Evolutionary conservation across 2,888 invertebrate genomes (phyloP).

Genomic region (Anaspis maculata): DNA sequence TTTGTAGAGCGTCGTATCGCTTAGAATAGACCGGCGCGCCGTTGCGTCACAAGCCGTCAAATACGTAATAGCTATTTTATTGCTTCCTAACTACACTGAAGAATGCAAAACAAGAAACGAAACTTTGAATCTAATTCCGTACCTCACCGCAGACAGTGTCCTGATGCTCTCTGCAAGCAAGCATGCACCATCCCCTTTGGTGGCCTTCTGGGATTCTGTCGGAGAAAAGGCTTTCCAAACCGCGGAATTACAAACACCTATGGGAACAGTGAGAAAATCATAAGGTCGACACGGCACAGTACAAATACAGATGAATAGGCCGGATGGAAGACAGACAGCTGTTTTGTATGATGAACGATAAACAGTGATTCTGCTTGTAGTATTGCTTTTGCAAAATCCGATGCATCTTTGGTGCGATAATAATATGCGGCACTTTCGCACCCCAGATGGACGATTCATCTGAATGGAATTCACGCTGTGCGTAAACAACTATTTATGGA

Average conservation of each 20-base stretch:
- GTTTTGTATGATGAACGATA: slow-evolving; percentile 22
- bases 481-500: no score
- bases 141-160: no score
- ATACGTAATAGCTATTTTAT: slow-evolving; percentile 34
- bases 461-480: no score
- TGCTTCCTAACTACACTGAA: slow-evolving; percentile 25
- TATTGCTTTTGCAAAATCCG: slow-evolving; percentile 15
- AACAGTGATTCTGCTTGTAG: slow-evolving; percentile 17
- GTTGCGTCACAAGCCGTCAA: slow-evolving; percentile 35
- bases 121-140: slow-evolving; percentile 22
- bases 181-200: no score
- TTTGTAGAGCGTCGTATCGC: slow-evolving; percentile 27
- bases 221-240: no score
- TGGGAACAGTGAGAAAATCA: slow-evolving; percentile 13
- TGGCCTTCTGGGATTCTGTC: no score
- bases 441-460: no score
- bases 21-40: slow-evolving; percentile 39
- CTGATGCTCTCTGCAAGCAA: no score
- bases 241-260: no score
- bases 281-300: slow-evolving; percentile 14
- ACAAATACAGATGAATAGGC: slow-evolving; percentile 22
- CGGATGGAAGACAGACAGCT: slow-evolving; percentile 30
- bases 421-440: no score
- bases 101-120: slow-evolving; percentile 25
- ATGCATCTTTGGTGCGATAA: no score